These are phyloP conservation scores for Mesocentrotus franciscanus DNA, from an alignment of 53 echinoderm and acorn worm species.

Conservation along the genomic window DNA sequence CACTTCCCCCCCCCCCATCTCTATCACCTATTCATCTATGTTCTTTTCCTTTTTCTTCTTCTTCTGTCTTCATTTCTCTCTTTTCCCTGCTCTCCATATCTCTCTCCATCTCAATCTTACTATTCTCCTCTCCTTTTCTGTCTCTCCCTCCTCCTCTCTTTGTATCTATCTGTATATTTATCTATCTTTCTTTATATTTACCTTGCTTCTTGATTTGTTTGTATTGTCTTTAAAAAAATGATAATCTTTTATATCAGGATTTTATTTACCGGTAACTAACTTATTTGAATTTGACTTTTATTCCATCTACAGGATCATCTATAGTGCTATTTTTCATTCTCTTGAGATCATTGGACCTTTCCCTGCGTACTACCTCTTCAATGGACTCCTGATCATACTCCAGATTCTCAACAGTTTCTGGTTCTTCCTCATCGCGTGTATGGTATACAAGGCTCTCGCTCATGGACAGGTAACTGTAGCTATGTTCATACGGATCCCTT, in stretches of 20 bases:
- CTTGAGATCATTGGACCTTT: conserved; percentile 79
- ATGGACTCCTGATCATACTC: conserved; percentile 73
- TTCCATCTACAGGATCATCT: conserved; percentile 56
- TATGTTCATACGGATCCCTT: neutral
- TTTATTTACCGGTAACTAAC: no score
- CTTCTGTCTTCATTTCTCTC: neutral
- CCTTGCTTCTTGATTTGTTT: no score
- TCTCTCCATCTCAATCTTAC: neutral
- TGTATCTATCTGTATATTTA: neutral
- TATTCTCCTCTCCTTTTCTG: neutral
- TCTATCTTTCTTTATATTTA: no score
- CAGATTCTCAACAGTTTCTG: conserved; percentile 87
- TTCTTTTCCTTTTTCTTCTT: neutral
- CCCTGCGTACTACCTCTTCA: conserved; percentile 93
- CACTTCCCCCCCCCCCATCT: neutral
- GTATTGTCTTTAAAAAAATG: no score
- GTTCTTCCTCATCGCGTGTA: conserved; percentile 80
- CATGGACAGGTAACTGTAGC: conserved; percentile 70
- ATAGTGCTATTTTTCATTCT: conserved; percentile 78
- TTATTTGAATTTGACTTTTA: no score
- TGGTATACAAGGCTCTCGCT: conserved; percentile 74
- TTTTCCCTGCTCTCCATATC: neutral
- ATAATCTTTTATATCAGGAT: no score
- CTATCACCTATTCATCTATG: neutral
- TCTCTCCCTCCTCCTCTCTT: neutral